Conservation (phyloP, 2,113 vertebrate genomes). For the Candoia aspera region DNA sequence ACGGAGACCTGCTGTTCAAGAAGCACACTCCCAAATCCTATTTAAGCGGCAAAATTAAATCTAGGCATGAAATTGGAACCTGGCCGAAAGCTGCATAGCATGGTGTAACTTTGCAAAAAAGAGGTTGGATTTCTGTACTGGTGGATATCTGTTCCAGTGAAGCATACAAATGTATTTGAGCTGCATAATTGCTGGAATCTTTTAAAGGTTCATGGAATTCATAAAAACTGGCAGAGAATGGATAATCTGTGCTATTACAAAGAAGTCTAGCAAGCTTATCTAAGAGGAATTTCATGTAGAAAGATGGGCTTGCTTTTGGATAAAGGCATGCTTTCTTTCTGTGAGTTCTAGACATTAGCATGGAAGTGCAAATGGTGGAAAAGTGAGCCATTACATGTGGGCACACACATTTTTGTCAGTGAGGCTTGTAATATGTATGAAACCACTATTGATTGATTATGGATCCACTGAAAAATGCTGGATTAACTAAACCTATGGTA, state of each 20-base stretch:
- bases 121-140: conserved; percentile 1
- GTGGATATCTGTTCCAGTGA: background rate
- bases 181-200: conserved; percentile 1
- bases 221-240: background rate
- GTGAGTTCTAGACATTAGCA: background rate
- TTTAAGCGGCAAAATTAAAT: background rate
- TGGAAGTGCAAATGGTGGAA: background rate
- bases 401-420: background rate
- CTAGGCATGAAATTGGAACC: background rate
- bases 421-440: background rate
- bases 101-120: conserved; percentile 5
- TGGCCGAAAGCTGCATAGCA: background rate
- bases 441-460: background rate
- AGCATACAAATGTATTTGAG: background rate
- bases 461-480: background rate
- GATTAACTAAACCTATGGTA: background rate
- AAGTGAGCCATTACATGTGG: background rate
- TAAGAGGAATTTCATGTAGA: background rate
- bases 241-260: background rate
- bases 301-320: background rate
- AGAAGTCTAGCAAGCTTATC: background rate
- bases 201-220: background rate
- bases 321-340: background rate
- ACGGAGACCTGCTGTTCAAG: background rate
- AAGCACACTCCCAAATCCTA: background rate